Conservation (phyloP, 2,113 vertebrate species). For the Zosterops hypoxanthus region DNA sequence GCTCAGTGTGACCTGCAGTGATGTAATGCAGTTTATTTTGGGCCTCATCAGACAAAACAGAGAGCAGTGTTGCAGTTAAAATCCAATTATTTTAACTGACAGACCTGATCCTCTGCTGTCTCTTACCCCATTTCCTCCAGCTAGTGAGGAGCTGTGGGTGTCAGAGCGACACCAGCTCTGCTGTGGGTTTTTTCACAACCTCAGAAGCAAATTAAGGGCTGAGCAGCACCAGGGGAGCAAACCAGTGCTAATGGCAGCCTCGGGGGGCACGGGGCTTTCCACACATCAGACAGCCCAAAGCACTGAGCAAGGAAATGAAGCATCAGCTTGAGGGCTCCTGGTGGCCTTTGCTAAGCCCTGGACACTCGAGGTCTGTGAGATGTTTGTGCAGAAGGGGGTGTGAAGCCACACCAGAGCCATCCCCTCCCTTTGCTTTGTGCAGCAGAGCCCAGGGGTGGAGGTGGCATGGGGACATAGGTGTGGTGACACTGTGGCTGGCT, state of each 20-base stretch:
- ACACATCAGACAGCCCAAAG: background rate
- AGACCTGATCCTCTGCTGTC: background rate
- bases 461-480: background rate
- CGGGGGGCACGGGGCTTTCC: background rate
- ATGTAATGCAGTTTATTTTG: conserved; percentile 52
- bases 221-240: background rate
- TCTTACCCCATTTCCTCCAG: background rate
- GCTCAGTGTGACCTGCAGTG: conserved; percentile 22
- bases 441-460: background rate
- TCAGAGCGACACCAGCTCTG: background rate
- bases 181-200: background rate
- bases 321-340: background rate
- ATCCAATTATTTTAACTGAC: conserved; percentile 4
- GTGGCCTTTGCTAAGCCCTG: background rate
- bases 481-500: background rate
- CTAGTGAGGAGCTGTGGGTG: background rate
- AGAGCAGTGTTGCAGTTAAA: background rate
- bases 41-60: conserved; percentile 22
- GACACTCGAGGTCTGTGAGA: fast-evolving
- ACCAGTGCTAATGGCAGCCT: background rate
- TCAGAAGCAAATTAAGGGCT: background rate
- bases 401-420: fast-evolving
- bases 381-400: background rate
- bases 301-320: background rate
- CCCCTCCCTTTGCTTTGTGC: background rate